Evolutionary conservation across 2,797 vertebrate species (phyloP).

Genomic region (Enteromius mattozi): DNA sequence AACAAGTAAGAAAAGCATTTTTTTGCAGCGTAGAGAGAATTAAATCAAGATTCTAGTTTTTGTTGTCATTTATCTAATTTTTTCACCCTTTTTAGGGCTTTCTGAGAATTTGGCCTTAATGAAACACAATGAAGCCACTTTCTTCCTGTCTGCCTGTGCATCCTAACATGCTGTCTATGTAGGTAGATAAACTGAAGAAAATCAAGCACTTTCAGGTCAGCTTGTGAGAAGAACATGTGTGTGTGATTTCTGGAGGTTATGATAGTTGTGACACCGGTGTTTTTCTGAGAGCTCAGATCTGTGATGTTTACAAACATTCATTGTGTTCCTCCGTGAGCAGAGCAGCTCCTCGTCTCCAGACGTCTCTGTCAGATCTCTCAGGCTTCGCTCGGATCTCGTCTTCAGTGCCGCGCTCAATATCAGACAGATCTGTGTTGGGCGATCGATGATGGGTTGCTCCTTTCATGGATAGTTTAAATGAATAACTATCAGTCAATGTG

Average conservation of each 20-base stretch:
- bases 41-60: no score
- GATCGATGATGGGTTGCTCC: background rate
- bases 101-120: background rate
- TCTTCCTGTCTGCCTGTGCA: background rate
- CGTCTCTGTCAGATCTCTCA: constrained; percentile 13
- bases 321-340: constrained; percentile 56
- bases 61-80: no score
- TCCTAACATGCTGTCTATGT: background rate
- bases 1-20: no score
- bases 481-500: background rate
- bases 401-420: background rate
- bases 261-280: background rate
- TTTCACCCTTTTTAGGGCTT: no score
- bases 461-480: background rate
- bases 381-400: background rate
- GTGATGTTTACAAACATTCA: constrained; percentile 39
- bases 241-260: constrained; percentile 11
- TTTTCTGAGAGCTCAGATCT: background rate
- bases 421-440: background rate
- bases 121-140: background rate
- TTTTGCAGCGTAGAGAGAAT: no score
- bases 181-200: background rate
- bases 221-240: constrained; percentile 11
- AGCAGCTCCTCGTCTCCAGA: constrained; percentile 57
- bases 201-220: constrained; percentile 37